Evolutionary conservation across 2,113 vertebrate species (phyloP).

Genomic region (Myiagra hebetior): DNA sequence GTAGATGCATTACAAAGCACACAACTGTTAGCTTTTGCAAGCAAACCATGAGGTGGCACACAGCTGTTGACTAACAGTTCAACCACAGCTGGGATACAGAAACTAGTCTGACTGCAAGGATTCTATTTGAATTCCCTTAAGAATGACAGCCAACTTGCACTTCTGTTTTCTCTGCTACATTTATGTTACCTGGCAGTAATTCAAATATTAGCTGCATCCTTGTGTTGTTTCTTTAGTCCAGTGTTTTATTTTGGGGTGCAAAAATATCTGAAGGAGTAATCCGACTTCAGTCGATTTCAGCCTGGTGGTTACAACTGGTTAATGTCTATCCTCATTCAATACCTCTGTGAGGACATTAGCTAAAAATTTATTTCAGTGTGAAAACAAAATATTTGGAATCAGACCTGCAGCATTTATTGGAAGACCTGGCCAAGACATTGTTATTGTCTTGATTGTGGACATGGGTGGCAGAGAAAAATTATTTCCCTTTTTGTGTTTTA

Average conservation of each 20-base stretch:
- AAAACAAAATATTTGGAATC: background rate
- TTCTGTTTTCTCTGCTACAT: background rate
- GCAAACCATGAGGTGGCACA: conserved; percentile 13
- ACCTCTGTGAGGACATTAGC: background rate
- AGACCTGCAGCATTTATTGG: background rate
- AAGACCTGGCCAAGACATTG: background rate
- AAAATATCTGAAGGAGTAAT: background rate
- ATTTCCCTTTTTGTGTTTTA: background rate
- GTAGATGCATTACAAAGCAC: background rate
- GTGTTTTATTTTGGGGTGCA: conserved; percentile 50
- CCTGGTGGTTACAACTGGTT: background rate
- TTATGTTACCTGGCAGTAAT: background rate
- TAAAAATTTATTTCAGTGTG: background rate
- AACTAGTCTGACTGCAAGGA: background rate
- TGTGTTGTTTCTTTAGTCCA: background rate
- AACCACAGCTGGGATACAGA: background rate
- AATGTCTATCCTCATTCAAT: background rate
- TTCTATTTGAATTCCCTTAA: background rate
- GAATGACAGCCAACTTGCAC: conserved; percentile 38
- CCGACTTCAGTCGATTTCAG: background rate
- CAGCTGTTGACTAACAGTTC: background rate
- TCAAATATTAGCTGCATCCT: background rate
- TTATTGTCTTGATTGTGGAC: background rate
- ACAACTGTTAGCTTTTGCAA: background rate
- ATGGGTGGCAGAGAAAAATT: background rate